Percentiles rank a stretch among this genome's conserved stretches.
These are phyloP conservation scores for Toxotes lorentzi DNA, from an alignment of 2,797 vertebrate species.

Conservation along the genomic window DNA sequence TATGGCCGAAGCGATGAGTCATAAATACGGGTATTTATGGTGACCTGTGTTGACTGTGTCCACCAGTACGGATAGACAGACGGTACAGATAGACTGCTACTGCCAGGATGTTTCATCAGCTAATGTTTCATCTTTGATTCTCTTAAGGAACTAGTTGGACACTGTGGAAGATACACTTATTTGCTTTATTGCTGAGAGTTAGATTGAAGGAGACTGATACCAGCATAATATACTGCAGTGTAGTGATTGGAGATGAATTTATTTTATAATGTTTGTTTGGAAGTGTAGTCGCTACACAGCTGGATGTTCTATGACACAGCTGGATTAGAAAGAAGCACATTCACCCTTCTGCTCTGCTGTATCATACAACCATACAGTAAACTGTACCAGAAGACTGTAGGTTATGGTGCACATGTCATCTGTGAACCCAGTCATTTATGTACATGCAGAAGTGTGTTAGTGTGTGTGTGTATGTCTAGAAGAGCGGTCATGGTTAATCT, in stretches of 20 bases:
- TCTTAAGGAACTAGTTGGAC: no score
- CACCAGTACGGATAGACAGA: no score
- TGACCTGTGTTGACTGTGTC: background rate
- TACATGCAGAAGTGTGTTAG: background rate
- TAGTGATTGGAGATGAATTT: no score
- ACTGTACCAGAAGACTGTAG: background rate
- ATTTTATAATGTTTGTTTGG: background rate
- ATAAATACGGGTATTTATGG: background rate
- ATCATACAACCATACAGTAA: background rate
- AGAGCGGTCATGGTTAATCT: conserved; percentile 40
- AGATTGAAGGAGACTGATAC: no score
- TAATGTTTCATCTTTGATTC: no score
- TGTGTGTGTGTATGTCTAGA: background rate
- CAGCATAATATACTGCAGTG: no score
- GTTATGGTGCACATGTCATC: conserved; percentile 1
- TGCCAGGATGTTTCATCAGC: no score
- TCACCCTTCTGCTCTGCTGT: background rate
- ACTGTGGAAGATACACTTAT: no score
- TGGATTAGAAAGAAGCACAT: background rate
- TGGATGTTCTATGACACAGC: conserved; percentile 12
- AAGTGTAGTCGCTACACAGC: background rate
- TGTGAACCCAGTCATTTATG: conserved; percentile 4
- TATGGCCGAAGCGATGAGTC: conserved; percentile 10
- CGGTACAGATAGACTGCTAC: no score
- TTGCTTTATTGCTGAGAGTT: no score